phyloP scores from a whole-genome alignment of 1,140 invertebrate genomes.

The Trypoxylus dichotomus region DNA sequence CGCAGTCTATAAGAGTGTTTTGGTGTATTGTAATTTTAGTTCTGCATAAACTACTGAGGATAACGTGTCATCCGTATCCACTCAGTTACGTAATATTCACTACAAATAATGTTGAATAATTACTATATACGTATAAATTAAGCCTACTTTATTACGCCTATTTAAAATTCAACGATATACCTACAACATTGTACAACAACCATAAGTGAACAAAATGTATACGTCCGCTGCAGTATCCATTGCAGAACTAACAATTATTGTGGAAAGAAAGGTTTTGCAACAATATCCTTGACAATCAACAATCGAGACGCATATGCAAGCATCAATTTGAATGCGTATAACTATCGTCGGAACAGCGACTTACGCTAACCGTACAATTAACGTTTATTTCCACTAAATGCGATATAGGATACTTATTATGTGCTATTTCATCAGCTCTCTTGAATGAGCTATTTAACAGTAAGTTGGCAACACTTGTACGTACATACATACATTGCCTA shows the following conservation, averaged over 20 bases:
- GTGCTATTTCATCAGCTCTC: not conserved
- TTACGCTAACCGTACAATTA: not conserved
- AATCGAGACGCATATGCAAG: not conserved
- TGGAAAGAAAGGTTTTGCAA: not conserved
- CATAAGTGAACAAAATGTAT: not conserved
- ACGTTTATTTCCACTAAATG: not conserved
- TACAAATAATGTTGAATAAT: not conserved
- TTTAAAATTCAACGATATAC: not conserved
- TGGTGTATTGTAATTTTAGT: no score
- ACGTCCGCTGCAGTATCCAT: not conserved
- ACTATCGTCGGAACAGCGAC: not conserved
- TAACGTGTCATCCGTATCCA: not conserved
- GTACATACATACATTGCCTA: not conserved
- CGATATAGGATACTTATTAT: not conserved
- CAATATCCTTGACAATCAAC: constrained; percentile 6
- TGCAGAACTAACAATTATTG: not conserved
- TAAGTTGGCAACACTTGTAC: not conserved
- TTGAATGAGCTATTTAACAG: not conserved
- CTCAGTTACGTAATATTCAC: not conserved
- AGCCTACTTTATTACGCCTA: not conserved
- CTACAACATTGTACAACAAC: not conserved
- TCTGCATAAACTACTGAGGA: not conserved
- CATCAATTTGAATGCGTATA: not conserved
- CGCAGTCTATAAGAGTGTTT: no score
- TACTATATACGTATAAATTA: not conserved